These are phyloP conservation scores for Drosophila dunni DNA, from an alignment of 1,140 invertebrate species.

Conservation along the genomic window DNA sequence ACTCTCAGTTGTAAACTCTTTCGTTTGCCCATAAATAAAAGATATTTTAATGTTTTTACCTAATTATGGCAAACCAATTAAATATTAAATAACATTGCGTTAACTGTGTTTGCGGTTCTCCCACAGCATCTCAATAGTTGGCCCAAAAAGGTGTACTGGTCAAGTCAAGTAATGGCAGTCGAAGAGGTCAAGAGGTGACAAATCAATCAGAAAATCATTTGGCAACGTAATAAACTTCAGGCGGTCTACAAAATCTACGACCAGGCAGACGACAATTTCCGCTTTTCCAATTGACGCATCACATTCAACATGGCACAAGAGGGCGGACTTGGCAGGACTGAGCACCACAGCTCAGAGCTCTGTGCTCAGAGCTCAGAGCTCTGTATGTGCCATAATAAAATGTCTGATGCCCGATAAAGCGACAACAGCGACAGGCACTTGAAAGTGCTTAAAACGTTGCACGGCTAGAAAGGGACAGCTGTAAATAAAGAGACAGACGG, in stretches of 20 bases:
- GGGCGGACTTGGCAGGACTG: not conserved
- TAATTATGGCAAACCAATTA: slow-evolving; percentile 78
- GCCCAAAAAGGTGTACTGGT: not conserved
- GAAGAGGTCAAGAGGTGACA: slow-evolving; percentile 56
- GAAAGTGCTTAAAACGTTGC: slow-evolving; percentile 52
- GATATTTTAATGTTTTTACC: slow-evolving; percentile 81
- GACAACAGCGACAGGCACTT: slow-evolving; percentile 43
- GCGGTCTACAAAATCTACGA: slow-evolving; percentile 58
- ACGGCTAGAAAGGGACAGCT: not conserved
- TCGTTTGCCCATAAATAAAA: slow-evolving; percentile 66
- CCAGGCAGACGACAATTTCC: slow-evolving; percentile 79
- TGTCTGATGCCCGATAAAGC: slow-evolving; percentile 71
- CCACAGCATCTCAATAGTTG: slow-evolving; percentile 18
- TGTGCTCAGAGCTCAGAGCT: not conserved
- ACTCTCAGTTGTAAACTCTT: slow-evolving; percentile 43
- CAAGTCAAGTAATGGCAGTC: not conserved
- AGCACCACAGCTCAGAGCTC: not conserved
- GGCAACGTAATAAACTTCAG: slow-evolving; percentile 71
- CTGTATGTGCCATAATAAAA: slow-evolving; percentile 67
- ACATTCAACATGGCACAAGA: not conserved
- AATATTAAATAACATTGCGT: slow-evolving; percentile 71
- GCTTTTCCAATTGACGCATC: slow-evolving; percentile 64
- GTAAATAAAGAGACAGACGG: not conserved
- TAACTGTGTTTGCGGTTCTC: slow-evolving; percentile 66
- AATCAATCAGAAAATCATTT: slow-evolving; percentile 76